Evolutionary conservation across 2,888 invertebrate species (phyloP).

Genomic region (Odontocerum albicorne): DNA sequence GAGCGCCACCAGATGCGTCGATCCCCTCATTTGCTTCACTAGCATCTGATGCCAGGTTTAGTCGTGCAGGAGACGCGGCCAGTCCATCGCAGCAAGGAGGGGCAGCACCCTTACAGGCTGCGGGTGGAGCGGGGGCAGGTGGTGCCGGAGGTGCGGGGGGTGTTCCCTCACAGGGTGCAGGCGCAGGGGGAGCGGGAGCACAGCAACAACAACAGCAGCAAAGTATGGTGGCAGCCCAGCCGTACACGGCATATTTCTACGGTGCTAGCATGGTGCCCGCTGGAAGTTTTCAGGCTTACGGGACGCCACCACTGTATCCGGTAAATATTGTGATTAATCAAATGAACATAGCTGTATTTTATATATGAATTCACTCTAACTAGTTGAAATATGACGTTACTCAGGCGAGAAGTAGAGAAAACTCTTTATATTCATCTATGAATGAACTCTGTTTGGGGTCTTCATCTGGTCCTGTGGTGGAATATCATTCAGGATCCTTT

Average conservation of each 20-base stretch:
- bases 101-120: conserved; percentile 45
- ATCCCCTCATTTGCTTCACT: conserved; percentile 31
- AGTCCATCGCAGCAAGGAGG: conserved; percentile 51
- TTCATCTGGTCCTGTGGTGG: too few species aligned
- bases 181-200: conserved; percentile 47
- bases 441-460: too few species aligned
- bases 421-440: too few species aligned
- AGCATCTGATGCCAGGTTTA: conserved; percentile 38
- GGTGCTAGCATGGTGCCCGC: conserved; percentile 70
- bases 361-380: too few species aligned
- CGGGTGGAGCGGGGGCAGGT: conserved; percentile 53
- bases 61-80: conserved; percentile 51
- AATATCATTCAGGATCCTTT: too few species aligned
- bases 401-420: too few species aligned
- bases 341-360: too few species aligned
- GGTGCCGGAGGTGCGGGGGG: conserved; percentile 41
- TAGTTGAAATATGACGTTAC: too few species aligned
- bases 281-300: conserved; percentile 64
- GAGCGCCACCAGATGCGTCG: conserved; percentile 41
- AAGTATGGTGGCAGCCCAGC: conserved; percentile 51
- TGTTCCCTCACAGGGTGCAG: conserved; percentile 43
- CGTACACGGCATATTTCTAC: conserved; percentile 66
- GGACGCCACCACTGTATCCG: conserved; percentile 68
- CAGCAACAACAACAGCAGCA: conserved; percentile 53
- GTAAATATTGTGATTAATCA: too few species aligned